Evolutionary conservation across 2,888 invertebrate species (phyloP), one percentile per base, ranked within the genome.

Genomic region (Agonopterix arenella): DNA sequence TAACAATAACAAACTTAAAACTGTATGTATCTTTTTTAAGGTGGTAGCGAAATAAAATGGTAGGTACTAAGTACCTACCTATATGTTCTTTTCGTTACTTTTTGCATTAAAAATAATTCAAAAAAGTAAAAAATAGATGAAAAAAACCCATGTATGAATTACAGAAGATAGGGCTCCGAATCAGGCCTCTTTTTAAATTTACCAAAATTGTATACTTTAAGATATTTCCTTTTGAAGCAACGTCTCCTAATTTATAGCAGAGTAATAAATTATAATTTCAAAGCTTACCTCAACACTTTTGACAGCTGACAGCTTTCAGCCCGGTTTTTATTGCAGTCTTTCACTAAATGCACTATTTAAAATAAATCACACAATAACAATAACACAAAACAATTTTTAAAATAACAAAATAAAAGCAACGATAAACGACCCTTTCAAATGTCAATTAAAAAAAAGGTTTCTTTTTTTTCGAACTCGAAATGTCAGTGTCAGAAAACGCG

Each of bases 211-310:
- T 18, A n/a, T 18, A 18, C 4, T 18, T 18, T 18, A 18, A 18
- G 4, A 18, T 16, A 18, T 18, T 4, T 28, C 28, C 7, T 18
- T 18, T 18, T 18, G 18, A 18, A 2, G 18, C 18, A 18, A 18
- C 18, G 28, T 7, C 28, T 28, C 28, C 28, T 28, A 51, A 51
- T 50, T 46, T 46, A 48, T 42, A 51, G 45, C 45, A 11, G 41
- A 36, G 36, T 44, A 60, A 66, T 71, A 74, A 70, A 73, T 67
- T 66, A 64, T 55, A 46, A 64, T 61, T 62, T 56, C 58, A 63
- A 57, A 57, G 62, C 73, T 83, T 70, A 85, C 85, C 85, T 79
- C 75, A 64, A 69, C 74, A 71, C 64, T 78, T 77, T 73, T 81
- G 83, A 83, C 80, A 76, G 79, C 71, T 76, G 77, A 79, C 80